Evolutionary conservation across 2,888 invertebrate species (phyloP).

Genomic region (Agrochola lota): DNA sequence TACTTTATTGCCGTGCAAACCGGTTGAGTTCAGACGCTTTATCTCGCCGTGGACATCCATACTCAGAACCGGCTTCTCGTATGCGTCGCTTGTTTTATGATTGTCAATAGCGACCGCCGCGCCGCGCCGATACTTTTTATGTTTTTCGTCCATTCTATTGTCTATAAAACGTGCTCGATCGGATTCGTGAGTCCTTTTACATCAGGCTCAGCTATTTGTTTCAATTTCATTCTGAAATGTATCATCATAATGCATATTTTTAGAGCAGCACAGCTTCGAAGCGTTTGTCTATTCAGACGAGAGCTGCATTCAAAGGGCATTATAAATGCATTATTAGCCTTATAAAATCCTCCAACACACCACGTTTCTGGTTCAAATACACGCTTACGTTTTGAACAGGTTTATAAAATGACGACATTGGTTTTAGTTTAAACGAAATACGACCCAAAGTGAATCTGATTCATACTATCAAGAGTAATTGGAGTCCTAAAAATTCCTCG

Average conservation of each 20-base stretch:
- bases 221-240: conserved; percentile 47
- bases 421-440: conserved; percentile 7
- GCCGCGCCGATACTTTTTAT: conserved; percentile 58
- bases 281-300: conserved; percentile 51
- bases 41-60: conserved; percentile 69
- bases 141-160: conserved; percentile 61
- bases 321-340: conserved; percentile 83
- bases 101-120: conserved; percentile 57
- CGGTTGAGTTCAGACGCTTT: conserved; percentile 71
- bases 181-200: conserved; percentile 45
- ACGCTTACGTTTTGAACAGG: conserved; percentile 16
- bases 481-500: conserved; percentile 28
- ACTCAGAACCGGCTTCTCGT: conserved; percentile 66
- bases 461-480: conserved; percentile 47
- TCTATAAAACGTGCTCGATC: conserved; percentile 55
- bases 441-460: conserved; percentile 21
- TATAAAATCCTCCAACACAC: conserved; percentile 44
- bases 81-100: conserved; percentile 62
- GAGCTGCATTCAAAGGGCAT: conserved; percentile 75
- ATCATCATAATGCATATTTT: conserved; percentile 45
- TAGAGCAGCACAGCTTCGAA: conserved; percentile 45
- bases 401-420: conserved; percentile 17
- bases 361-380: conserved; percentile 23
- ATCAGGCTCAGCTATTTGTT: conserved; percentile 37
- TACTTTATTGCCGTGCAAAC: conserved; percentile 81